Evolutionary conservation across 2,113 vertebrate genomes (phyloP), one percentile per base, ranked within the genome.

Genomic region (Romanogobio albipinnatus): DNA sequence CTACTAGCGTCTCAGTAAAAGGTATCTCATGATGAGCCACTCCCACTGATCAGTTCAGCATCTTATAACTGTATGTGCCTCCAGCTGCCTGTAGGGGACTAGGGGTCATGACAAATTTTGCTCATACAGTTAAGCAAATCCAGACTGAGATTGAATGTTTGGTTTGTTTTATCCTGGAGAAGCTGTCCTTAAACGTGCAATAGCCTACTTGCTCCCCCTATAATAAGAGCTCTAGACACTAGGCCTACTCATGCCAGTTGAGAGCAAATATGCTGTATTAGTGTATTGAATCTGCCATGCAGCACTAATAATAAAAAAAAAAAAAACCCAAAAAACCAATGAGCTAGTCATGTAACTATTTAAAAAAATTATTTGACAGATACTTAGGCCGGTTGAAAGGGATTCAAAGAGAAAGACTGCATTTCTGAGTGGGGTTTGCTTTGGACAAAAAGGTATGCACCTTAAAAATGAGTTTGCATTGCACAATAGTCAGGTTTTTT

Each of bases 1-100:
- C 49, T 17, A 9, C 43, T 80, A 33, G 26, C 14, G 24, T 24
- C 64, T 68, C 79, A 24, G 56, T 29, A 33, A 64, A 64, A 80
- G 10, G 29, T 14, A 22, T 71, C 43, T 39, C 64, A 82, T 53
- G 49, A 70, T 58, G 80, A 43, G 81, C 66, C 81, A 82, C 81
- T 73, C 81, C 81, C 81, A 82, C 66, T 53, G 29, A 71, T 43
- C 49, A 9, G 26, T 82, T 39, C 33, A 82, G 80, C 80, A 71
- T 82, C 64, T 71, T 9, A 58, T 43, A 22, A 51, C 29, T n/a
- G 49, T 33, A 14, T 73, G 33, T 82, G 49, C 49, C 51, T 82
- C 36, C 49, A 39, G 10, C n/a, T 14, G 33, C 51, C 81, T 39
- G 3, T 81, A 81, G 61, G 45, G 61, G 77, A 15, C 39, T 81